Evolutionary conservation across 2,888 invertebrate genomes (phyloP).

Genomic region (Lamellibrachia columna): DNA sequence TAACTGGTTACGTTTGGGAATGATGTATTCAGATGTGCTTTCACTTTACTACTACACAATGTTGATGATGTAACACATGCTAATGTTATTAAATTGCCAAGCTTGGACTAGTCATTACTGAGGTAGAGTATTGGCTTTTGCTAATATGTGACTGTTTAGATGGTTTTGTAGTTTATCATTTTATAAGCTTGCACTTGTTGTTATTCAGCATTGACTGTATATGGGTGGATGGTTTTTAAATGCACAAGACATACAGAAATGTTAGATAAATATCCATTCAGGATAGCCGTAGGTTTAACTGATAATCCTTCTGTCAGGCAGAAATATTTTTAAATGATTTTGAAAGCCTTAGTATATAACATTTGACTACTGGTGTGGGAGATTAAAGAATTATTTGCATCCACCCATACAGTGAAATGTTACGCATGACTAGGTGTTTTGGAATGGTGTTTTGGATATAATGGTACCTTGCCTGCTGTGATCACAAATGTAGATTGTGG

Average conservation of each 20-base stretch:
- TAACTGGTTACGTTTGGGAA: background rate
- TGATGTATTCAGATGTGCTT: background rate
- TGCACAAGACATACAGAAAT: background rate
- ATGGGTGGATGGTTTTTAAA: background rate
- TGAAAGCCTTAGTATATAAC: background rate
- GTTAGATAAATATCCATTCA: background rate
- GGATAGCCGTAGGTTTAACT: too few relatives aligned
- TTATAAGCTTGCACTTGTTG: background rate
- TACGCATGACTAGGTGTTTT: background rate
- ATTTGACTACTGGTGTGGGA: background rate
- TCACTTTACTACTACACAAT: background rate
- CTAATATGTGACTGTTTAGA: background rate
- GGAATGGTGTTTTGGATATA: background rate
- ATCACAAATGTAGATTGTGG: background rate
- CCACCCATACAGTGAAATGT: constrained; percentile 6
- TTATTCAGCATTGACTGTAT: background rate
- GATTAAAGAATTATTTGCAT: background rate
- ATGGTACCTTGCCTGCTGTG: background rate
- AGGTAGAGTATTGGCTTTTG: constrained; percentile 16
- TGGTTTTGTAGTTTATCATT: background rate
- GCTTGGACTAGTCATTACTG: background rate
- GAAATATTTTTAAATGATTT: too few relatives aligned
- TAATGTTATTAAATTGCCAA: constrained; percentile 16
- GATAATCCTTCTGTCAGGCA: too few relatives aligned
- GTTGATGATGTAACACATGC: background rate